Percentiles rank a stretch among this genome's conserved stretches.
phyloP scores from a whole-genome alignment of 2,113 vertebrate genomes.

The Tachycineta bicolor region DNA sequence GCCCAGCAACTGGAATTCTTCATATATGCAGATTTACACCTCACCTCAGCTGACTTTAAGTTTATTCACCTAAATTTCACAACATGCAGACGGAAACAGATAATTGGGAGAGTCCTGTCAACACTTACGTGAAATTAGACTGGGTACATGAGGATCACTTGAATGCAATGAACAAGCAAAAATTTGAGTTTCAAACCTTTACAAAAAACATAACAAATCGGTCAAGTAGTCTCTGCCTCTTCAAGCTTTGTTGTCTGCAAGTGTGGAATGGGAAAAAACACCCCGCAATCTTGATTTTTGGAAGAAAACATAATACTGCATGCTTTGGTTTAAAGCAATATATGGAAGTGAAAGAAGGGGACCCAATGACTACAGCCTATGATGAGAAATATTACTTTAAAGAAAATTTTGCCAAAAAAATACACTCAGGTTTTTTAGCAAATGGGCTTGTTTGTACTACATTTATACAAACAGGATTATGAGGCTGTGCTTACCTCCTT shows the following conservation, averaged over 20 bases:
- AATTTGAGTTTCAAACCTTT: background rate
- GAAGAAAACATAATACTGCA: background rate
- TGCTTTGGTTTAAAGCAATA: background rate
- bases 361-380: background rate
- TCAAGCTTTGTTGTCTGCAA: background rate
- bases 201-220: background rate
- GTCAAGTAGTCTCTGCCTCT: background rate
- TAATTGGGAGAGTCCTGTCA: background rate
- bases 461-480: background rate
- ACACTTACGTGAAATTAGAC: background rate
- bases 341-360: background rate
- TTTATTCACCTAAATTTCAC: background rate
- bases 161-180: background rate
- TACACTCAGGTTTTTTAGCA: background rate
- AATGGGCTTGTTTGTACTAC: background rate
- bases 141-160: background rate
- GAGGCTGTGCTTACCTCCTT: background rate
- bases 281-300: background rate
- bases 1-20: background rate
- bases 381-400: background rate
- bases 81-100: background rate
- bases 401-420: background rate
- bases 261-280: background rate
- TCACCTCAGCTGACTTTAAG: background rate
- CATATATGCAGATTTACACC: background rate